Conservation (phyloP, 2,797 vertebrate species). For the Enoplosus armatus region DNA sequence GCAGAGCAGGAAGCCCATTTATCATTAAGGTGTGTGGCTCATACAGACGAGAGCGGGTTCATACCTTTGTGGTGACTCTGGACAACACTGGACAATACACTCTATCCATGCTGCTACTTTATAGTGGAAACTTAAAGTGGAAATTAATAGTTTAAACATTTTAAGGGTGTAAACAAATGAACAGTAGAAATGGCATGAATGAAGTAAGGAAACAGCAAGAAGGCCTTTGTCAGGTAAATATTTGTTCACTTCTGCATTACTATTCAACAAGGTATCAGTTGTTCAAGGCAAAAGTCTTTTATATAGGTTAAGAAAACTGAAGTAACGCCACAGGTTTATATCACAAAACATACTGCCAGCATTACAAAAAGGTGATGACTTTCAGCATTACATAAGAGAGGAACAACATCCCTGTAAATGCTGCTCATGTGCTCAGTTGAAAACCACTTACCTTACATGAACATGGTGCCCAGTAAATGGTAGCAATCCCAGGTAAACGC, state of each 20-base stretch:
- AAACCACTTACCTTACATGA: constrained; percentile 24
- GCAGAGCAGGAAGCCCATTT: constrained; percentile 23
- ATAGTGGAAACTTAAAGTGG: background rate
- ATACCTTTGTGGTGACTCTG: constrained; percentile 35
- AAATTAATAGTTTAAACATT: background rate
- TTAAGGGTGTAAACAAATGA: background rate
- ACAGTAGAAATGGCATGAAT: background rate
- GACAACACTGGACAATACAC: background rate
- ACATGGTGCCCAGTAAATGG: background rate
- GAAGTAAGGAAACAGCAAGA: background rate
- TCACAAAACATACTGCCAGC: background rate
- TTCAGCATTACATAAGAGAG: background rate
- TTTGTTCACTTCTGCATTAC: background rate
- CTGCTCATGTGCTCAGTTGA: background rate
- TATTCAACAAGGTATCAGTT: background rate
- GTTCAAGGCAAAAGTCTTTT: background rate
- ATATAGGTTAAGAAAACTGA: background rate
- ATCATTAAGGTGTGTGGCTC: constrained; percentile 30
- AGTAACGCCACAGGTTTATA: background rate
- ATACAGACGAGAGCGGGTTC: background rate
- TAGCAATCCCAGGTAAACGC: constrained; percentile 4
- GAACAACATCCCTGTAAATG: background rate
- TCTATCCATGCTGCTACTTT: background rate
- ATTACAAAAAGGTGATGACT: background rate
- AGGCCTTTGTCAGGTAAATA: background rate